These are phyloP conservation scores for Drosophila kepulauana DNA, from an alignment of 1,140 invertebrate species.

Conservation along the genomic window DNA sequence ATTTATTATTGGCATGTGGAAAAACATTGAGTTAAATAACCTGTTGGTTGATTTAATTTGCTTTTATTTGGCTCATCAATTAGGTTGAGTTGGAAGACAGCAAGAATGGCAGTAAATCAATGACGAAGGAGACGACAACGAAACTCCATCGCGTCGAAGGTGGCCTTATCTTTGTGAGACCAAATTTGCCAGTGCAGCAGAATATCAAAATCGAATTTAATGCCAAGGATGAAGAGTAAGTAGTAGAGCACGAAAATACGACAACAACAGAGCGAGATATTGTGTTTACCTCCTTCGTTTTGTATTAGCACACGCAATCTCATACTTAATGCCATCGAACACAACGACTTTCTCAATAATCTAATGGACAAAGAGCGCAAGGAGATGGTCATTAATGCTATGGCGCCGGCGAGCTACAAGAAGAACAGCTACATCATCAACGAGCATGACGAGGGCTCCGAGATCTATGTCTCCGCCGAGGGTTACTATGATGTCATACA, in stretches of 20 bases:
- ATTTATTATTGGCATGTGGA: conserved; percentile 1
- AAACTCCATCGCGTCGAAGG: conserved; percentile 75
- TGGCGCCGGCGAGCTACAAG: conserved; percentile 92
- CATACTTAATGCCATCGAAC: conserved; percentile 88
- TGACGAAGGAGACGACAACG: conserved; percentile 16
- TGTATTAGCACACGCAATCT: conserved; percentile 85
- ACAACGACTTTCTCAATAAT: conserved; percentile 97
- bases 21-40: conserved; percentile 50
- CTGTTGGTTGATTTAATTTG: conserved; percentile 15
- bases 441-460: conserved; percentile 93
- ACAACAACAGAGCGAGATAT: conserved; percentile 14
- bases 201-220: conserved; percentile 77
- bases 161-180: conserved; percentile 77
- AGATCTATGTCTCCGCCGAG: conserved; percentile 92
- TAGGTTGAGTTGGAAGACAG: conserved; percentile 64
- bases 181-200: conserved; percentile 75
- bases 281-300: background rate
- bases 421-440: conserved; percentile 93
- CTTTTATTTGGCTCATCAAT: conserved; percentile 29
- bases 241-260: conserved; percentile 26
- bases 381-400: conserved; percentile 94
- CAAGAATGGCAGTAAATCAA: conserved; percentile 20
- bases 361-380: conserved; percentile 93
- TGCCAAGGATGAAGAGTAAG: conserved; percentile 84
- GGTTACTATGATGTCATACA: conserved; percentile 95